phyloP scores from a whole-genome alignment of 2,797 vertebrate species.

The Halcyon badia region DNA sequence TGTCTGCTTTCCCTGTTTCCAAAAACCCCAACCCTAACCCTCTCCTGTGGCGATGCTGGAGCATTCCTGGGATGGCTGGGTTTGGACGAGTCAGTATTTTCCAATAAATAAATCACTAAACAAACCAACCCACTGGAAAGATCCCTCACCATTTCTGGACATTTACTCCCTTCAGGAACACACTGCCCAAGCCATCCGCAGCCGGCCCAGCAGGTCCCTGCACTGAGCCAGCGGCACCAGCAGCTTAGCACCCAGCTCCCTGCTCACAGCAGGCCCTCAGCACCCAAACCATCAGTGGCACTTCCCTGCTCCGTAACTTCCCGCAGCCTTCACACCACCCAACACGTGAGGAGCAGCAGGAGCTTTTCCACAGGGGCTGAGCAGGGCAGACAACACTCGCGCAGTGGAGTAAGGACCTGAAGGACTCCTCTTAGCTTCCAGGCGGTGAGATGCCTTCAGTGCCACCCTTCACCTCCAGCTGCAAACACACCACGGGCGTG shows the following conservation, averaged over 20 bases:
- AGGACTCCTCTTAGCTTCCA: neutral
- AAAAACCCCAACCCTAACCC: neutral
- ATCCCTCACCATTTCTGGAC: neutral
- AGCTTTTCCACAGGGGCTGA: neutral
- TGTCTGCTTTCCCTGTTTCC: neutral
- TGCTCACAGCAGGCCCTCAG: neutral
- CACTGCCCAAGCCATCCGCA: neutral
- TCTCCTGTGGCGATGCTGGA: neutral
- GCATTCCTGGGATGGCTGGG: neutral
- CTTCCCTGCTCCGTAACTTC: accelerated
- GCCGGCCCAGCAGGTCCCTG: neutral
- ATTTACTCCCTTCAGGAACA: neutral
- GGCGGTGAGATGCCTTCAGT: neutral
- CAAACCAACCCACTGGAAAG: neutral
- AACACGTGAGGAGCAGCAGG: accelerated
- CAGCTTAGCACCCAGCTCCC: neutral
- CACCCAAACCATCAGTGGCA: neutral
- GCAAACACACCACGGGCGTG: neutral
- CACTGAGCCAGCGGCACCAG: neutral
- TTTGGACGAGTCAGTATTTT: neutral
- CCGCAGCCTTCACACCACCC: neutral
- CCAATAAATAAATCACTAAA: neutral
- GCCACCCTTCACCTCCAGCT: neutral
- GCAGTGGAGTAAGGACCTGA: neutral
- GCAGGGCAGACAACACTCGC: neutral